Conservation (phyloP, 2,888 invertebrate species). For the Oxycera nigricornis region DNA sequence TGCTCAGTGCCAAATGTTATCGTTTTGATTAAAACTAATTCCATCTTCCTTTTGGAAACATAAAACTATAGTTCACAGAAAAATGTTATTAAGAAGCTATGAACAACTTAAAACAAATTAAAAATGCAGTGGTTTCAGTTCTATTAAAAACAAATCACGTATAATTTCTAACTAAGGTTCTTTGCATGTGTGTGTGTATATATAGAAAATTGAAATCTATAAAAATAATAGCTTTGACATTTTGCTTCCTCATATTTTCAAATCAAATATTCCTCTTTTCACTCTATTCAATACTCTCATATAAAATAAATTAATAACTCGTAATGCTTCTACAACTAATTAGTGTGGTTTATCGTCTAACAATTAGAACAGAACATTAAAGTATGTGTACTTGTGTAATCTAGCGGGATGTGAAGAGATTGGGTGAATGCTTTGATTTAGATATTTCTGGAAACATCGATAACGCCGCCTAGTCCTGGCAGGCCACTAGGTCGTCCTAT, state of each 20-base stretch:
- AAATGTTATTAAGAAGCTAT: no score
- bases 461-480: conserved; percentile 92
- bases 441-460: conserved; percentile 58
- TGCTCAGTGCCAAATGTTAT: no score
- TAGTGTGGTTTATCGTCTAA: neutral
- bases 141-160: conserved; percentile 23
- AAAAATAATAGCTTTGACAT: conserved; percentile 15
- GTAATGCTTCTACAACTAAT: neutral
- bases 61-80: no score
- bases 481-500: conserved; percentile 76
- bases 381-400: conserved; percentile 18
- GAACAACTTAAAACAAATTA: conserved; percentile 20
- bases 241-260: neutral
- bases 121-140: conserved; percentile 21
- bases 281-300: neutral
- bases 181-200: neutral
- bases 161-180: conserved; percentile 36
- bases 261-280: neutral
- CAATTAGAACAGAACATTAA: neutral
- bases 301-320: conserved; percentile 33
- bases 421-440: conserved; percentile 32
- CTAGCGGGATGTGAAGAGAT: conserved; percentile 17
- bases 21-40: no score
- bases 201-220: conserved; percentile 14
- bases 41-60: no score